Conservation (phyloP, 1,140 invertebrate species). For the Lutraria rhynchaena region DNA sequence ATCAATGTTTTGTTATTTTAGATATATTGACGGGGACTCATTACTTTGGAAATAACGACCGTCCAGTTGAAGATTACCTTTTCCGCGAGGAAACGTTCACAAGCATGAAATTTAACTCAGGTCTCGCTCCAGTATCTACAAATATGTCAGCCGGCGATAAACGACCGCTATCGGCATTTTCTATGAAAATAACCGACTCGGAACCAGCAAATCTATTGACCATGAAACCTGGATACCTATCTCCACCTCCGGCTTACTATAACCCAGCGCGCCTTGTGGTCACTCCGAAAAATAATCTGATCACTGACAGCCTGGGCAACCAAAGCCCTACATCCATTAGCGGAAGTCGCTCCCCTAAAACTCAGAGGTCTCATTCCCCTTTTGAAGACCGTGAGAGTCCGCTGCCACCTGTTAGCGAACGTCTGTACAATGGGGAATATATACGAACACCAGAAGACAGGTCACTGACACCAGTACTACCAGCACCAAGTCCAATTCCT, state of each 20-base stretch:
- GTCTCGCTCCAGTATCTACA: constrained; percentile 4
- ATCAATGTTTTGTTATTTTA: too few relatives aligned
- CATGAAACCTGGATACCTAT: too few relatives aligned
- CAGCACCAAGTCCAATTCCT: too few relatives aligned
- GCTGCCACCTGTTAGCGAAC: constrained; percentile 16
- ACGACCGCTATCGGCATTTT: constrained; percentile 3
- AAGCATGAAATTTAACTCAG: constrained; percentile 19
- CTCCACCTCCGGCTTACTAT: too few relatives aligned
- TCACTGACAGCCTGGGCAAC: too few relatives aligned
- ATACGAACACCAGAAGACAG: too few relatives aligned
- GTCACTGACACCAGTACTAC: too few relatives aligned
- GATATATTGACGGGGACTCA: too few relatives aligned
- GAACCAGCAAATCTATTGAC: neutral
- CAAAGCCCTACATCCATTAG: too few relatives aligned
- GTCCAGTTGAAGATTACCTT: constrained; percentile 17
- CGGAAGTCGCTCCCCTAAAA: neutral
- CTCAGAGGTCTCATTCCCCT: constrained; percentile 3
- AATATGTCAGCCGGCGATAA: constrained; percentile 10
- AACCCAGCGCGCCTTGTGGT: too few relatives aligned
- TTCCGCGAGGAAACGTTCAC: constrained; percentile 13
- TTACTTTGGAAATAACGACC: neutral
- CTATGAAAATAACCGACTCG: neutral
- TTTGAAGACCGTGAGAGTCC: constrained; percentile 18
- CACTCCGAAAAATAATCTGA: too few relatives aligned
- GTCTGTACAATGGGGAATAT: neutral